Conservation (phyloP, 92 coral and sea anemone species). For the Chrysogorgia sp. region DNA sequence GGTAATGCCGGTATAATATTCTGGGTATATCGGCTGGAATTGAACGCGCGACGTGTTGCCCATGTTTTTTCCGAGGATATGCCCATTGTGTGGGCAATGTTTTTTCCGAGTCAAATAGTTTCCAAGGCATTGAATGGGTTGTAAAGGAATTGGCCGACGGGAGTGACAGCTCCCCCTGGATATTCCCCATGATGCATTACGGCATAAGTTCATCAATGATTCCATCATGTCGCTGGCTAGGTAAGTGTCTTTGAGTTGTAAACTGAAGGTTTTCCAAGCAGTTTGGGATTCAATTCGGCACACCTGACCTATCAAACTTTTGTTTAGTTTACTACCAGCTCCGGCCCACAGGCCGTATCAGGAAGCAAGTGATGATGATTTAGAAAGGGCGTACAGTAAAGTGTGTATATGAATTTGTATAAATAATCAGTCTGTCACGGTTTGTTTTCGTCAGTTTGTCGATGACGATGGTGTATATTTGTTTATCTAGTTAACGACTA, state of each 20-base stretch:
- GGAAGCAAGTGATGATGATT: conserved; percentile 79
- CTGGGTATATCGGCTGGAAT: too few relatives aligned
- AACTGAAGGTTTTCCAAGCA: background rate
- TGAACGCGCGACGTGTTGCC: background rate
- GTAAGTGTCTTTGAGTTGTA: conserved; percentile 19
- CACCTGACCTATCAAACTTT: background rate
- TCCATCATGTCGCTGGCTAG: conserved; percentile 67
- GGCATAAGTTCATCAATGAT: background rate
- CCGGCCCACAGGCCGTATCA: conserved; percentile 85
- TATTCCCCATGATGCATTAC: conserved; percentile 35
- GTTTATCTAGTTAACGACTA: conserved; percentile 47
- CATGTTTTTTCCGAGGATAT: too few relatives aligned
- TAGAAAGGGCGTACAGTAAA: conserved; percentile 83
- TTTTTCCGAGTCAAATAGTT: too few relatives aligned
- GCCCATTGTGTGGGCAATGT: too few relatives aligned
- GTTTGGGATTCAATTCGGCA: background rate
- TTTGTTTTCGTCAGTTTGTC: background rate
- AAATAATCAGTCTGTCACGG: background rate
- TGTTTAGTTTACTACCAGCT: conserved; percentile 83
- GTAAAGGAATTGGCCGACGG: background rate
- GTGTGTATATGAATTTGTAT: conserved; percentile 30
- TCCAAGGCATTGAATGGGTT: too few relatives aligned
- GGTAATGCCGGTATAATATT: too few relatives aligned
- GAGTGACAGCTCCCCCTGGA: background rate
- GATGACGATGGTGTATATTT: background rate